A percentile compares a stretch with the other conserved stretches of the same genome.
Evolutionary conservation across 1,140 invertebrate genomes (phyloP).

Genomic region (Solenopsis invicta): DNA sequence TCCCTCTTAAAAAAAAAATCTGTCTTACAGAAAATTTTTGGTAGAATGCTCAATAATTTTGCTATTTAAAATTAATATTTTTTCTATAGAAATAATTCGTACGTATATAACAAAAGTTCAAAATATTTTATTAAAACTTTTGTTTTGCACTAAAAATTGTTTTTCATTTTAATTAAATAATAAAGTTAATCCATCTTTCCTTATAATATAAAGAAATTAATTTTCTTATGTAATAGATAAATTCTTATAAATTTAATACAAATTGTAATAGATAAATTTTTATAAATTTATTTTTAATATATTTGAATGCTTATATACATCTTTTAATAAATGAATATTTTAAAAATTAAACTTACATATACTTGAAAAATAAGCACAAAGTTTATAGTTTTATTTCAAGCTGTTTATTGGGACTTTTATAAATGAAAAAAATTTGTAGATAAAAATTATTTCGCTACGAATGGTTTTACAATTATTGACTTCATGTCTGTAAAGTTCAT

Average conservation of each 20-base stretch:
- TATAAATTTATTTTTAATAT: neutral
- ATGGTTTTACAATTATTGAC: neutral
- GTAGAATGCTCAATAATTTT: neutral
- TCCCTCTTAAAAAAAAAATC: neutral
- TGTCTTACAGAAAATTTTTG: neutral
- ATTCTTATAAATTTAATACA: too few relatives aligned
- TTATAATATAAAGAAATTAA: neutral
- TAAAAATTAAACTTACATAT: neutral
- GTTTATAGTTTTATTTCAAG: neutral
- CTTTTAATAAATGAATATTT: constrained; percentile 6
- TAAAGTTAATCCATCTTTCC: neutral
- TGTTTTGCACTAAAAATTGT: neutral
- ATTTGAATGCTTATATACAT: neutral
- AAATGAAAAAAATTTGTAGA: constrained; percentile 12
- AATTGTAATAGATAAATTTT: neutral
- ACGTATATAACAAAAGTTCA: neutral
- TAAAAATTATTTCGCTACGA: neutral
- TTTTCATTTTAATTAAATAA: neutral
- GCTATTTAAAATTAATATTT: constrained; percentile 4
- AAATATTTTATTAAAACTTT: neutral
- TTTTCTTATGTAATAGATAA: neutral
- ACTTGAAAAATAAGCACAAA: neutral
- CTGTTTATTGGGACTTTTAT: neutral
- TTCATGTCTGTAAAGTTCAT: neutral
- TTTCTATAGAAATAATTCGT: neutral